Base-by-base conservation (phyloP, 2,888 invertebrate species). In the Lycocerus yunnanus region DNA sequence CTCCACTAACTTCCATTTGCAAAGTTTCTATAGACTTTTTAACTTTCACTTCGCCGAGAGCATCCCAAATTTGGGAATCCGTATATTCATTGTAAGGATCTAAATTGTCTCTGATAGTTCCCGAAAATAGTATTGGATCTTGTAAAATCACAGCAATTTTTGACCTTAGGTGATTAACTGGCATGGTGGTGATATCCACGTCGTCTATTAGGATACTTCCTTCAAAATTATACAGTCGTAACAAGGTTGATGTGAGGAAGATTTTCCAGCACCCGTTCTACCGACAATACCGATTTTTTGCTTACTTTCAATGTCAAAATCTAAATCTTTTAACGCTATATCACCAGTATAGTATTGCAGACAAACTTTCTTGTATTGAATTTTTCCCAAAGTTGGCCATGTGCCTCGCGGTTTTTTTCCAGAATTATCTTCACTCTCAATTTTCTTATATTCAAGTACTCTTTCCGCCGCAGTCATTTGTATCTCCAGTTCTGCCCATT, bases 381-480 rank as follows among this genome's bases (percentile, higher is more conserved):
- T 87, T 77, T 88, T 89, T 0, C 94, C 95, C 14, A 89, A 85
- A 43, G 89, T 88, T 0, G 95, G 95, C 95, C 95, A 95, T 0
- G 90, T 88, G 11, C 90, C 88, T 18, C 13, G 2, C 15, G 91
- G 90, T 20, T 92, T 93, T 80, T 66, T 67, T 10, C 84, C 84
- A 63, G 75, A 72, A n/a, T 77, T 76, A 11, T 79, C 73, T 80
- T 88, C 88, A 6, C 82, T 81, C 74, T 88, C 86, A 13, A 92
- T 82, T n/a, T 88, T 85, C 1, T 89, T 83, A 68, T 86, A 86
- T 78, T 86, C 86, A 58, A 84, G 67, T 0, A 94, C 90, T 85
- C 97, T 91, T 87, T 98, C 98, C 0, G 98, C 97, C 11, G 95
- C 93, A 2, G 95, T 95, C 95, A 96, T 95, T 80, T 92, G 93